phyloP scores from a whole-genome alignment of 2,113 vertebrate genomes.

The Peromyscus polionotus region DNA sequence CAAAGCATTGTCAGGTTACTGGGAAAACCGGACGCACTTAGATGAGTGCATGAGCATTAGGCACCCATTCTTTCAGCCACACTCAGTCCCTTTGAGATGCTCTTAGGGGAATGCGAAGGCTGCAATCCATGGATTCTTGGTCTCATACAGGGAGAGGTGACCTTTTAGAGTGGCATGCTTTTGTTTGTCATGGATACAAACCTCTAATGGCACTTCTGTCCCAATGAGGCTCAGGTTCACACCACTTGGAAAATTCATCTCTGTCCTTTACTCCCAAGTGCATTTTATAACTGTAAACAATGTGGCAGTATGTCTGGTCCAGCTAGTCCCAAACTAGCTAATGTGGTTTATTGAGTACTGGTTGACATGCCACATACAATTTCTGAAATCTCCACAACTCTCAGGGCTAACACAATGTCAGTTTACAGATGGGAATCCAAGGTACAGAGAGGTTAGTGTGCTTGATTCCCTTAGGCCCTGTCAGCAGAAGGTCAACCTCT shows the following conservation, averaged over 20 bases:
- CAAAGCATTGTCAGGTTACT: not conserved
- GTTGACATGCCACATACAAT: not conserved
- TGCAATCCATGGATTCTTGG: not conserved
- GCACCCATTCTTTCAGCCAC: not conserved
- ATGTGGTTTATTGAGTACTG: not conserved
- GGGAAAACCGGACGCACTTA: not conserved
- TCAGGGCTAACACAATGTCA: not conserved
- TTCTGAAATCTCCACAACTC: not conserved
- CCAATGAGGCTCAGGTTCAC: not conserved
- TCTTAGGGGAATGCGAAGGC: not conserved
- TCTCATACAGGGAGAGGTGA: not conserved
- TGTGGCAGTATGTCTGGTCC: not conserved
- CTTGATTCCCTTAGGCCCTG: not conserved
- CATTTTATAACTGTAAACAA: not conserved
- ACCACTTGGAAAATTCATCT: not conserved
- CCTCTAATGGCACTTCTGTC: constrained; percentile 5
- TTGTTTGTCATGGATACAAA: not conserved
- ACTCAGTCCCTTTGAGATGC: not conserved
- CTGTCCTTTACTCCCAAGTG: not conserved
- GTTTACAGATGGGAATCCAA: constrained; percentile 1
- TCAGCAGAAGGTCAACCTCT: not conserved
- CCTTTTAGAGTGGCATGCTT: not conserved
- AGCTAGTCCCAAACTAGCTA: not conserved
- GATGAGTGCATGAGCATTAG: not conserved
- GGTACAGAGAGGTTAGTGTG: not conserved